phyloP scores from a whole-genome alignment of 2,888 invertebrate genomes.

The Drosophila quinaria region DNA sequence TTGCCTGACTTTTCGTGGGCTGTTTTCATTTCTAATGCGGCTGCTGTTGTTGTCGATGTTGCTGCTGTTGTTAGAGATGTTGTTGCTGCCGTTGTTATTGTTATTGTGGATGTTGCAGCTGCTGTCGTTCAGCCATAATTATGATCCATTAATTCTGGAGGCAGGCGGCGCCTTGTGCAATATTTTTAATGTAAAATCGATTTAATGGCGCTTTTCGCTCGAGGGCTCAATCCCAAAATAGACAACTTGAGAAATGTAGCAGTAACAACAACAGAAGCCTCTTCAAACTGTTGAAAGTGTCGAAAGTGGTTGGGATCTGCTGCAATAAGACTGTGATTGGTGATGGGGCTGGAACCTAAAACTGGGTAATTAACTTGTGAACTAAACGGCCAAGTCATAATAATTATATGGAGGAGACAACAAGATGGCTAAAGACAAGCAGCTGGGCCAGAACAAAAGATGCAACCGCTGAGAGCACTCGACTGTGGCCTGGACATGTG shows the following conservation, averaged over 20 bases:
- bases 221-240: slow-evolving; percentile 51
- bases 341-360: slow-evolving; percentile 6
- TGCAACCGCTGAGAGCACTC: slow-evolving; percentile 35
- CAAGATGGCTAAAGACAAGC: slow-evolving; percentile 34
- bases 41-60: slow-evolving; percentile 37
- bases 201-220: slow-evolving; percentile 77
- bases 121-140: slow-evolving; percentile 71
- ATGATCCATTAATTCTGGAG: slow-evolving; percentile 79
- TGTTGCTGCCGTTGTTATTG: slow-evolving; percentile 32
- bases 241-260: slow-evolving; percentile 63
- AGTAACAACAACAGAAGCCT: slow-evolving; percentile 22
- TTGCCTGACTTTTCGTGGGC: slow-evolving; percentile 32
- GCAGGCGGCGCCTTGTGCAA: slow-evolving; percentile 76
- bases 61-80: slow-evolving; percentile 18
- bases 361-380: slow-evolving; percentile 76
- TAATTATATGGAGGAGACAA: slow-evolving; percentile 63
- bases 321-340: slow-evolving; percentile 7
- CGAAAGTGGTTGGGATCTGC: slow-evolving; percentile 61
- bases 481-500: slow-evolving; percentile 51
- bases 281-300: slow-evolving; percentile 67
- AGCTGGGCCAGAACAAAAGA: slow-evolving; percentile 51
- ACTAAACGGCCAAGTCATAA: slow-evolving; percentile 77
- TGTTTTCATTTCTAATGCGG: slow-evolving; percentile 76
- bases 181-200: slow-evolving; percentile 81
- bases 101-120: slow-evolving; percentile 49